Evolutionary conservation across 2,113 vertebrate genomes (phyloP).

Genomic region (Panurus biarmicus): DNA sequence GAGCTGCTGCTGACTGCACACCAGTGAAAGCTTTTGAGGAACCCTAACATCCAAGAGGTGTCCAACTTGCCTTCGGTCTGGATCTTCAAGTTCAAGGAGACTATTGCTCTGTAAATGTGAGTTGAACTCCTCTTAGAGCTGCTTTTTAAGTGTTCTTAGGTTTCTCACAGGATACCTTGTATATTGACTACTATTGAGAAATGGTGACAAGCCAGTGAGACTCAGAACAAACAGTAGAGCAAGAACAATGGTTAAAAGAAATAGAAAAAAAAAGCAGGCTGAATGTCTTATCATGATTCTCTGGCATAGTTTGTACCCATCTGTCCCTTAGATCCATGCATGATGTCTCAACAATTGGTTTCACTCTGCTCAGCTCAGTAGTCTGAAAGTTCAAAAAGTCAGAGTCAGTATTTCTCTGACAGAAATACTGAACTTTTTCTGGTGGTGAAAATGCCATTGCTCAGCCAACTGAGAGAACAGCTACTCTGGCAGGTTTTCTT

Average conservation of each 20-base stretch:
- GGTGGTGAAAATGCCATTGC: background rate
- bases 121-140: background rate
- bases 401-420: background rate
- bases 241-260: background rate
- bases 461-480: background rate
- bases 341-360: background rate
- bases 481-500: background rate
- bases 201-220: background rate
- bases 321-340: background rate
- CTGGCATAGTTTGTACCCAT: background rate
- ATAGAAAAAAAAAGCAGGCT: background rate
- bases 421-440: background rate
- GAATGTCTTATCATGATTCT: background rate
- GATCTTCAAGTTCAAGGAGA: background rate
- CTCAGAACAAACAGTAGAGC: background rate
- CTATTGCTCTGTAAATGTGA: background rate
- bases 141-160: background rate
- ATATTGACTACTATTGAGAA: background rate
- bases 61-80: background rate
- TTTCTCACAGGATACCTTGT: background rate
- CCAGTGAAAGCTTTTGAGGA: background rate
- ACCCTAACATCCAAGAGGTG: background rate
- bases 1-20: background rate
- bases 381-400: constrained; percentile 11
- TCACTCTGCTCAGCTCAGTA: background rate